Base-by-base conservation (phyloP, 1,140 invertebrate genomes). In the Drosophila simulans region DNA sequence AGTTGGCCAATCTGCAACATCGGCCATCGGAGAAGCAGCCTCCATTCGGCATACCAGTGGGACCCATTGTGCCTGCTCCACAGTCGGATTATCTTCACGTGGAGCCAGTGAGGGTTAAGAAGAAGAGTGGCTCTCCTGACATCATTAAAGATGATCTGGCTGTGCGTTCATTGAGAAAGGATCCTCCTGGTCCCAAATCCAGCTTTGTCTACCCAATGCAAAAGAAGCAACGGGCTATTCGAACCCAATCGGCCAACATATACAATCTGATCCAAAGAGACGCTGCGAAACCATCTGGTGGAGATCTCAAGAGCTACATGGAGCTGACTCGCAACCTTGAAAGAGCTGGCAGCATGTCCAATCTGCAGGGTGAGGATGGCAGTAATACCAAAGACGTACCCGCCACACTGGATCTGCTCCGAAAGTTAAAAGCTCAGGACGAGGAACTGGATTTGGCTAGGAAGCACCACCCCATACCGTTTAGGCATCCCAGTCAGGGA, bases 11-110 rank as follows among this genome's bases (percentile, higher is more conserved):
- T 77, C 95, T 95, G 86, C 94, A 94, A 13, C 92, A 95, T 25
- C 96, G 95, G 85, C 94, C 96, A 1, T 77, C 94, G 0, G 96
- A 97, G 59, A 96, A 96, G 7, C 97, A 98, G 86, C 97, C 97
- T 25, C 97, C 96, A 1, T 98, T 98, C 92, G 97, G 97, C 13
- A 98, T 98, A 80, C 97, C 97, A 0, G 82, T 98, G 10, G 96
- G 96, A 5, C 97, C 96, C 8, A 94, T 97, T 5, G 94, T 96
- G 0, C 94, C 95, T 7, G 84, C 91, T 0, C 94, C 97, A 0
- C 94, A 95, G 51, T 96, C 94, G 69, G 97, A 98, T 90, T 98
- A 98, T 84, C 93, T 98, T 40, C 97, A 97, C 80, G 95, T 95
- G 0, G 94, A 93, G 71, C 93, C 70, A 13, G 42, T 58, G 17